Percentiles rank a stretch among this genome's conserved stretches.
These are phyloP conservation scores for Austrofundulus limnaeus DNA, from an alignment of 2,113 vertebrate genomes.

Conservation along the genomic window DNA sequence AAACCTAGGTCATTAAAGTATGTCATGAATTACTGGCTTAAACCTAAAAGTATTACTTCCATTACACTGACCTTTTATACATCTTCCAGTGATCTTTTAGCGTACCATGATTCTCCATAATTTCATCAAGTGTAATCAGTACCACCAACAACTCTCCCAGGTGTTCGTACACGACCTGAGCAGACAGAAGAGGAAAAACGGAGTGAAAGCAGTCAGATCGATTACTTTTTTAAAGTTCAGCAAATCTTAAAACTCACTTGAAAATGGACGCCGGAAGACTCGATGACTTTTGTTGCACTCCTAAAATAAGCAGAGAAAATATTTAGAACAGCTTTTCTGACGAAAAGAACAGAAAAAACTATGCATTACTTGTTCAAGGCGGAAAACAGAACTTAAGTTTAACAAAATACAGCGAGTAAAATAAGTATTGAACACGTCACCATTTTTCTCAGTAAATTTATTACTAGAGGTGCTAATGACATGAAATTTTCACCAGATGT, in stretches of 20 bases:
- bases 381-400: neutral
- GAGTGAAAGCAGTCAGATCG: neutral
- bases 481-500: too few relatives aligned
- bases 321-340: neutral
- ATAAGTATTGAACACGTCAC: too few relatives aligned
- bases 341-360: neutral
- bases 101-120: slow-evolving; percentile 91
- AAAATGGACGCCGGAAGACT: slow-evolving; percentile 97
- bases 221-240: neutral
- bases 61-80: slow-evolving; percentile 99
- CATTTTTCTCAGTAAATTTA: too few relatives aligned
- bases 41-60: too few relatives aligned
- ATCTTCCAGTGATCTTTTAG: slow-evolving; percentile 98
- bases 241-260: slow-evolving; percentile 79
- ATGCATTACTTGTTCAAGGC: neutral
- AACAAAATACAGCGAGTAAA: too few relatives aligned
- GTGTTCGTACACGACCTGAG: slow-evolving; percentile 93
- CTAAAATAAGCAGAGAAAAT: slow-evolving; percentile 72
- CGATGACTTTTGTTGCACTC: slow-evolving; percentile 92
- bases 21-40: too few relatives aligned
- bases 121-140: slow-evolving; percentile 94
- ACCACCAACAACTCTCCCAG: slow-evolving; percentile 91
- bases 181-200: neutral
- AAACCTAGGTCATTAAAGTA: too few relatives aligned
- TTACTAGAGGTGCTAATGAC: too few relatives aligned